Evolutionary conservation across 2,888 invertebrate species (phyloP).

Genomic region (Vanessa cardui): DNA sequence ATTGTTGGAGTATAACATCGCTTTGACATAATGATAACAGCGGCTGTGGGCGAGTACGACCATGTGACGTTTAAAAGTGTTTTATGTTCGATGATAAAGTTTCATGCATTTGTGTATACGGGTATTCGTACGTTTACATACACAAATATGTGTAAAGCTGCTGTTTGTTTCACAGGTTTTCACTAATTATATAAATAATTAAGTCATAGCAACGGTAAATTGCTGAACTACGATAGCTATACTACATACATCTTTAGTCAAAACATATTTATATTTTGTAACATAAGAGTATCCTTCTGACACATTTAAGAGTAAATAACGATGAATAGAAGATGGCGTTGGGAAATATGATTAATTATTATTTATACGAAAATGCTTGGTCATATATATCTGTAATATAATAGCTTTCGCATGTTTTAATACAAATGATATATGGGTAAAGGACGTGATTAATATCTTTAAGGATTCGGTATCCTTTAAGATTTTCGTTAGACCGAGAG

Average conservation of each 20-base stretch:
- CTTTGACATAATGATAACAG: slow-evolving; percentile 65
- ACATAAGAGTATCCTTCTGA: neutral
- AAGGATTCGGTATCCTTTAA: slow-evolving; percentile 1
- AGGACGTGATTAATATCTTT: slow-evolving; percentile 29
- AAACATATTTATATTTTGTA: neutral
- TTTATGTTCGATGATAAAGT: slow-evolving; percentile 56
- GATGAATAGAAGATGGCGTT: slow-evolving; percentile 17
- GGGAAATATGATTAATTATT: slow-evolving; percentile 25
- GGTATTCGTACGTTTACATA: neutral
- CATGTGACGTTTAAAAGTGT: slow-evolving; percentile 71
- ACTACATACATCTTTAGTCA: too few relatives aligned
- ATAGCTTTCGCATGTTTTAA: neutral
- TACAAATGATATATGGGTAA: neutral
- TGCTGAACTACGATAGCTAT: too few relatives aligned
- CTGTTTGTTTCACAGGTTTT: too few relatives aligned
- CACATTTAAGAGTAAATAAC: neutral
- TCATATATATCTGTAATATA: slow-evolving; percentile 16
- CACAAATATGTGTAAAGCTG: neutral
- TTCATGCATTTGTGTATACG: slow-evolving; percentile 11
- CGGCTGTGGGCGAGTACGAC: slow-evolving; percentile 67
- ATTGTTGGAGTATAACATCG: slow-evolving; percentile 50
- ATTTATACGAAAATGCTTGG: slow-evolving; percentile 1
- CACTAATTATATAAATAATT: too few relatives aligned
- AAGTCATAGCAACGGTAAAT: too few relatives aligned
- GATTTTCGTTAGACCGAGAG: neutral